These are phyloP conservation scores for Poecilia velifera DNA, from an alignment of 2,797 vertebrate species.

Conservation along the genomic window DNA sequence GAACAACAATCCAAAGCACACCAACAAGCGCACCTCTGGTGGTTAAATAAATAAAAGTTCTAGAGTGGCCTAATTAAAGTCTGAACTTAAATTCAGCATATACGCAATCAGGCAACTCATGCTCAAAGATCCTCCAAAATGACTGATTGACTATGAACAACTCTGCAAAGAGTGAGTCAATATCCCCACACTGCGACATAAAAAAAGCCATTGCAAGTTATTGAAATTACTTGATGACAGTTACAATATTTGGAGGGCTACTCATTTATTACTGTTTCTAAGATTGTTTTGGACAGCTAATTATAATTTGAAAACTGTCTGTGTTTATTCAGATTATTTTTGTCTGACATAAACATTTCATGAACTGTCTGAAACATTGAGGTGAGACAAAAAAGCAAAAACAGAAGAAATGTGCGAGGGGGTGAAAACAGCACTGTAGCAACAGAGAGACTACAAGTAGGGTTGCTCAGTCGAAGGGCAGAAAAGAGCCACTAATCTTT, in stretches of 20 bases:
- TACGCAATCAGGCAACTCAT: neutral
- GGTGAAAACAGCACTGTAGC: neutral
- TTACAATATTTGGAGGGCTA: neutral
- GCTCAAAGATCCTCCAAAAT: neutral
- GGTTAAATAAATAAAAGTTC: neutral
- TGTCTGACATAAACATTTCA: neutral
- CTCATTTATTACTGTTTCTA: neutral
- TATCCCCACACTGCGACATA: neutral
- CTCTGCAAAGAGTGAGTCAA: neutral
- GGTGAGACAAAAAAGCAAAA: neutral
- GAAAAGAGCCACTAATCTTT: conserved; percentile 37
- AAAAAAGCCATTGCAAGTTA: neutral
- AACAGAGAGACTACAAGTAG: conserved; percentile 22
- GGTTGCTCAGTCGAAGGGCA: conserved; percentile 14
- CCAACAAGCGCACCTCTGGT: neutral
- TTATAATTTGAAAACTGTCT: neutral
- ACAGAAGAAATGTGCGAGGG: neutral
- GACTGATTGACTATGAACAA: neutral
- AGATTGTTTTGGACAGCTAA: neutral
- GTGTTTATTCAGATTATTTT: neutral
- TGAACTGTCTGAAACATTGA: neutral
- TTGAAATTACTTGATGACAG: neutral
- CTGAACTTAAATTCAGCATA: neutral
- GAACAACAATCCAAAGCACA: neutral
- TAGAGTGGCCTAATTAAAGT: neutral